These are phyloP conservation scores for Ceratosolen fusciceps DNA, from an alignment of 1,140 invertebrate species.

Conservation along the genomic window DNA sequence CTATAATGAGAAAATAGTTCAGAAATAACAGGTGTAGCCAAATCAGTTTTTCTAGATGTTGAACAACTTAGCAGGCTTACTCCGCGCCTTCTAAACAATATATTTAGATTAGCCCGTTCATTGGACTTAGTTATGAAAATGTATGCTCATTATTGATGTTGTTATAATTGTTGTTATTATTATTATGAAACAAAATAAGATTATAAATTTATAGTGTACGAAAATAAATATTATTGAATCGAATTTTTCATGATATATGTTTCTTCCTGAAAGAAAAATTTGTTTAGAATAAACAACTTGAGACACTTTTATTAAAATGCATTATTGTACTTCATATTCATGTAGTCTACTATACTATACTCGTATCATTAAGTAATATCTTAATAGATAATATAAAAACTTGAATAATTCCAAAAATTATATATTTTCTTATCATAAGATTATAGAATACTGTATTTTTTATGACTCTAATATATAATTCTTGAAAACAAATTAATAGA, in stretches of 20 bases:
- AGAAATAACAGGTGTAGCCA: background rate
- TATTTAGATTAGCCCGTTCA: conserved; percentile 4
- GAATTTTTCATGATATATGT: background rate
- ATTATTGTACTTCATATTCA: conserved; percentile 37
- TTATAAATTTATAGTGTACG: background rate
- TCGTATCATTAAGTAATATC: background rate
- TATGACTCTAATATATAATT: too few relatives aligned
- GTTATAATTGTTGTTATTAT: too few relatives aligned
- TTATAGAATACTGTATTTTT: too few relatives aligned
- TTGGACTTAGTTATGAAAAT: conserved; percentile 13
- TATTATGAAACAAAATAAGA: background rate
- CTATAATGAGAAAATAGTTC: conserved; percentile 18
- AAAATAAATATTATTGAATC: background rate
- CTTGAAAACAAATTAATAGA: too few relatives aligned
- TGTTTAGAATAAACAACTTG: conserved; percentile 19
- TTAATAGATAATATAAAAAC: too few relatives aligned
- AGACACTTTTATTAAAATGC: conserved; percentile 42
- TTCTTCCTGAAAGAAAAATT: conserved; percentile 3
- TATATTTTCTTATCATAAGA: background rate
- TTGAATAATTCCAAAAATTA: too few relatives aligned
- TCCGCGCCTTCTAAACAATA: background rate
- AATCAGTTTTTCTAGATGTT: conserved; percentile 17
- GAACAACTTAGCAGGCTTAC: background rate
- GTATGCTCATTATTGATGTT: background rate
- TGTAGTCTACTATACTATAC: conserved; percentile 10